These are phyloP conservation scores for Stomatorhinus ivindoensis DNA, from an alignment of 2,113 vertebrate species.

Conservation along the genomic window DNA sequence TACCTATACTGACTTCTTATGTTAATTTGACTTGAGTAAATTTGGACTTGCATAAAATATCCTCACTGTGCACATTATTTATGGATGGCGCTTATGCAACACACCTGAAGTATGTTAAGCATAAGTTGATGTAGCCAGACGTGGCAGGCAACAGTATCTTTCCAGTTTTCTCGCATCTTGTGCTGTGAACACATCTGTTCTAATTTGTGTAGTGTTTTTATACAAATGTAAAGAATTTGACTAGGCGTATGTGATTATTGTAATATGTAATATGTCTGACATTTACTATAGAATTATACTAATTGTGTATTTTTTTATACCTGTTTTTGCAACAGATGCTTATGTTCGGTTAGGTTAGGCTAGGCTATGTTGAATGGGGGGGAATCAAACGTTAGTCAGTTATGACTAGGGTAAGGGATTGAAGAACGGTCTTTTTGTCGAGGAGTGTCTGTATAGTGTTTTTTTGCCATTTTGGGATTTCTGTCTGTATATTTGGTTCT, in stretches of 20 bases:
- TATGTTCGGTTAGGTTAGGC: not conserved
- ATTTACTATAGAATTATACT: not conserved
- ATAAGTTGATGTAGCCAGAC: not conserved
- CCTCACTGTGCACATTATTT: not conserved
- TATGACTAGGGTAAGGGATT: not conserved
- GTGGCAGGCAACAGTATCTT: not conserved
- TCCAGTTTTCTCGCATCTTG: not conserved
- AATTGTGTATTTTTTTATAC: not conserved
- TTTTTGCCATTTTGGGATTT: not conserved
- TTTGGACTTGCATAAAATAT: not conserved
- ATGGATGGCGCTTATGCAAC: not conserved
- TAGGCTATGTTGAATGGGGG: not conserved
- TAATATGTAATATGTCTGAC: too few species aligned
- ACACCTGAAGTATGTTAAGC: not conserved
- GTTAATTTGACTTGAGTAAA: not conserved
- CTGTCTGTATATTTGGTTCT: not conserved
- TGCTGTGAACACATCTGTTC: not conserved
- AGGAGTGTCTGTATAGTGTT: not conserved
- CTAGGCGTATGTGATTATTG: not conserved
- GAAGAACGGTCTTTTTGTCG: not conserved
- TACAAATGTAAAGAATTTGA: not conserved
- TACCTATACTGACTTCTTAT: not conserved
- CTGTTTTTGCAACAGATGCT: not conserved
- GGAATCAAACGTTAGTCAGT: not conserved
- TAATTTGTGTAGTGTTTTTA: not conserved